Percentiles rank a stretch among this genome's conserved stretches.
Evolutionary conservation across 2,888 invertebrate genomes (phyloP).

Genomic region (Acrocera orbiculus): DNA sequence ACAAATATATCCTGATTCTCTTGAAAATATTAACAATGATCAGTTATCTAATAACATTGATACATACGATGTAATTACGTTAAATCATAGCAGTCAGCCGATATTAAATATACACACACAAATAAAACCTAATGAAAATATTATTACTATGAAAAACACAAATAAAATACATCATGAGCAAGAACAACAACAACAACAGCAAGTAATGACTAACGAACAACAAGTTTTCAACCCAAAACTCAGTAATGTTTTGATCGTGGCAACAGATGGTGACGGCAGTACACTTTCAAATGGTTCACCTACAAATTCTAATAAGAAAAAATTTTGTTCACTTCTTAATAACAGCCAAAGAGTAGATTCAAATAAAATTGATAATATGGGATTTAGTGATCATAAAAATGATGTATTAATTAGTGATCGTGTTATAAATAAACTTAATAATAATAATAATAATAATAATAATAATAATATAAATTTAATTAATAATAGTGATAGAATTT

Average conservation of each 20-base stretch:
- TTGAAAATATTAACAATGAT: conserved; percentile 5
- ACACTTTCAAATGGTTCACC: background rate
- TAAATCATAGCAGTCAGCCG: no score
- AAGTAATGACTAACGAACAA: background rate
- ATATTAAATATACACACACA: no score
- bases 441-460: conserved; percentile 7
- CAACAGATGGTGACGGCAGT: conserved; percentile 7
- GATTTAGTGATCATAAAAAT: background rate
- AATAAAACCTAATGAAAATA: no score
- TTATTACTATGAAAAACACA: no score
- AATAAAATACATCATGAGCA: no score
- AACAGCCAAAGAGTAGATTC: background rate
- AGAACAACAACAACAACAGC: background rate
- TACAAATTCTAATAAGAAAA: conserved; percentile 1
- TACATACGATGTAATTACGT: no score
- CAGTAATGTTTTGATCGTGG: conserved; percentile 11
- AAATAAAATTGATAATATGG: background rate
- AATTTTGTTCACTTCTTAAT: background rate
- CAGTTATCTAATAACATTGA: no score
- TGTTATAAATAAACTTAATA: no score
- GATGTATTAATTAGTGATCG: conserved; percentile 1
- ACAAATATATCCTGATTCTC: conserved; percentile 4
- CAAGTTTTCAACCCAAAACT: background rate
- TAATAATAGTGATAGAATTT: conserved; percentile 13
- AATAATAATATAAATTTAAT: conserved; percentile 6